Evolutionary conservation across 2,888 invertebrate genomes (phyloP).

Genomic region (Ormyrus nitidulus): DNA sequence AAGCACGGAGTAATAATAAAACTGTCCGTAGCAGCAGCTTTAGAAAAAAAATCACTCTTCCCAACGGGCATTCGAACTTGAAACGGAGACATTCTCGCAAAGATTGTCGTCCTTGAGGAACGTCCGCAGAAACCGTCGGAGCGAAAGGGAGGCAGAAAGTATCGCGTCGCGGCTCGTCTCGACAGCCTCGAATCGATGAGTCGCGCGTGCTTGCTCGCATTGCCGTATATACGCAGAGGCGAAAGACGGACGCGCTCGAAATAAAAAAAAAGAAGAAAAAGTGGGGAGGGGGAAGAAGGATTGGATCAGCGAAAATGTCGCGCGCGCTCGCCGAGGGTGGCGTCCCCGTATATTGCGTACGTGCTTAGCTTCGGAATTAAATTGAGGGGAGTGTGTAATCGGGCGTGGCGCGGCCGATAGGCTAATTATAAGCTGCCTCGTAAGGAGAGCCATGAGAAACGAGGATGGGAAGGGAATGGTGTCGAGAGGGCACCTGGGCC

Average conservation of each 20-base stretch:
- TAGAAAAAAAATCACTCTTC: too few species aligned
- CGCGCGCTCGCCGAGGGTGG: conserved; percentile 12
- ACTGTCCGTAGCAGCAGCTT: too few species aligned
- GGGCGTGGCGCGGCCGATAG: conserved; percentile 64
- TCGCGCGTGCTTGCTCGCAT: not conserved
- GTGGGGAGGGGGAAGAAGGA: not conserved
- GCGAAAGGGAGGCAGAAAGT: not conserved
- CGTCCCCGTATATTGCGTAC: not conserved
- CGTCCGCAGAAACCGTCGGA: not conserved
- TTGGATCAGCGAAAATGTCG: conserved; percentile 41
- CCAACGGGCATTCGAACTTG: too few species aligned
- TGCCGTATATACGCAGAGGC: not conserved
- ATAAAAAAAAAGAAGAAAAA: not conserved
- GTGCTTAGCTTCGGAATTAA: conserved; percentile 45
- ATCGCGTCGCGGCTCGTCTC: conserved; percentile 10
- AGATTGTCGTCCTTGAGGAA: not conserved
- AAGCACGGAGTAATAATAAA: too few species aligned
- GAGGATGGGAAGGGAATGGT: not conserved
- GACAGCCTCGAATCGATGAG: conserved; percentile 24
- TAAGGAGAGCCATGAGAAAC: conserved; percentile 13
- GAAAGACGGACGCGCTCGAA: not conserved
- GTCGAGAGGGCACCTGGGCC: not conserved
- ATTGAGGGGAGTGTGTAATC: conserved; percentile 63
- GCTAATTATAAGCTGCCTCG: conserved; percentile 62
- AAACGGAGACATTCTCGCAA: not conserved